A percentile compares a stretch with the other conserved stretches of the same genome.
These are phyloP conservation scores for Caenorhabditis becei DNA, from an alignment of 2,888 invertebrate genomes.

Conservation along the genomic window DNA sequence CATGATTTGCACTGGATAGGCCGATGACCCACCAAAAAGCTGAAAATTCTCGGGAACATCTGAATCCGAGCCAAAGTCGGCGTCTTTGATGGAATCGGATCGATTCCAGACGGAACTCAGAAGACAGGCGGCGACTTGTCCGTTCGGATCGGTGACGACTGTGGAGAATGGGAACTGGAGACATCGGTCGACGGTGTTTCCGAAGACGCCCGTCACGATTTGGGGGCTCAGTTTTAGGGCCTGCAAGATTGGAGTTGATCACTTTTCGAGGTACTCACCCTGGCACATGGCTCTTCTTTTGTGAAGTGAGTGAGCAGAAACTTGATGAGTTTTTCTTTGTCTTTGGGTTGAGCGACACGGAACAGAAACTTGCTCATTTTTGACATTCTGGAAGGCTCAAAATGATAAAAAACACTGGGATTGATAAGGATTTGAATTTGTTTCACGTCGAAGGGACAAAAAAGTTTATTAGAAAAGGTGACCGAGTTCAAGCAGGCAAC, in stretches of 20 bases:
- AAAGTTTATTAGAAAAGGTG: too few species aligned
- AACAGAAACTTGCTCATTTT: not conserved
- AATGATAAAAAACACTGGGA: slow-evolving; percentile 3
- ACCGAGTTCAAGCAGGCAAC: too few species aligned
- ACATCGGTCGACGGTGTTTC: slow-evolving; percentile 19
- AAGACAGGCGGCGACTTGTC: slow-evolving; percentile 9
- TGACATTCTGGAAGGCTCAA: slow-evolving; percentile 3
- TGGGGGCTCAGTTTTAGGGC: too few species aligned
- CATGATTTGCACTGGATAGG: not conserved
- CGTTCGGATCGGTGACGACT: slow-evolving; percentile 3
- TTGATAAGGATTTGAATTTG: not conserved
- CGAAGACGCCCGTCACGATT: too few species aligned
- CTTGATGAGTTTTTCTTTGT: too few species aligned
- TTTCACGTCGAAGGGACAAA: too few species aligned
- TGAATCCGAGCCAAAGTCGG: slow-evolving; percentile 1
- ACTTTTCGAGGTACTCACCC: not conserved
- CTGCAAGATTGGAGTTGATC: too few species aligned
- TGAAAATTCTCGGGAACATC: not conserved
- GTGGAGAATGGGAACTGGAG: slow-evolving; percentile 31
- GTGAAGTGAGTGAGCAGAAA: too few species aligned
- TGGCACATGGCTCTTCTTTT: too few species aligned
- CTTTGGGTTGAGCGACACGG: too few species aligned
- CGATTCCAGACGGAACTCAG: slow-evolving; percentile 29
- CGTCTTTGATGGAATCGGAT: slow-evolving; percentile 7
- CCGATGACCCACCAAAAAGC: slow-evolving; percentile 1